Conservation (phyloP, 2,113 vertebrate genomes). For the Natator depressus region DNA sequence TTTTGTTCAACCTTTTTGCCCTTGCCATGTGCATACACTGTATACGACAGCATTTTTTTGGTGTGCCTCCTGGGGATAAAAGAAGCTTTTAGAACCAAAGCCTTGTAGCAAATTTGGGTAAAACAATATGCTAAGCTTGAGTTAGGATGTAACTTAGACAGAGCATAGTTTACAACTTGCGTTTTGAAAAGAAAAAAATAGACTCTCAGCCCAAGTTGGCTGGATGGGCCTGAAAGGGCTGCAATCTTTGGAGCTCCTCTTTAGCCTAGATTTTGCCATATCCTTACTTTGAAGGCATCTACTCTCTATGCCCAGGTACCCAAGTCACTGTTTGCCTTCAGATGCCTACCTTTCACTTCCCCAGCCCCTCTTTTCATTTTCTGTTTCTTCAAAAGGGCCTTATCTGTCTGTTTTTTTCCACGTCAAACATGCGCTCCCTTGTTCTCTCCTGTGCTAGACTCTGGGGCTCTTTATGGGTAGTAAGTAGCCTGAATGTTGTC, state of each 20-base stretch:
- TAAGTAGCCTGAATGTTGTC: not conserved
- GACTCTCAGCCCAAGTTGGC: not conserved
- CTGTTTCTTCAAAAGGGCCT: not conserved
- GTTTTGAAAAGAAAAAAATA: not conserved
- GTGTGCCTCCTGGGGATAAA: not conserved
- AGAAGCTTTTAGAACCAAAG: not conserved
- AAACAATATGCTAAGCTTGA: not conserved
- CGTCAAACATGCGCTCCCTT: not conserved
- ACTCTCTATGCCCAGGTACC: not conserved
- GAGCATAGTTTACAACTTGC: not conserved
- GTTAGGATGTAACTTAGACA: not conserved
- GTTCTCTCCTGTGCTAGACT: not conserved
- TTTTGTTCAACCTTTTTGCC: not conserved
- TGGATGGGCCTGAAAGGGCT: not conserved
- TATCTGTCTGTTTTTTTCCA: not conserved
- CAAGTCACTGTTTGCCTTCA: not conserved
- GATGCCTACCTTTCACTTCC: not conserved
- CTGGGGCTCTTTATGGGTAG: not conserved
- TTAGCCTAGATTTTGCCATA: not conserved
- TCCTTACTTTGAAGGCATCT: not conserved
- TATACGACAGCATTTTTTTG: not conserved
- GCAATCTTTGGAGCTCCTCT: not conserved
- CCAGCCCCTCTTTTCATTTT: not conserved
- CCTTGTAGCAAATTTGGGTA: not conserved
- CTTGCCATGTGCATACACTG: not conserved